Percentiles rank a stretch among this genome's conserved stretches.
These are phyloP conservation scores for Hestina assimilis DNA, from an alignment of 1,140 invertebrate species.

Conservation along the genomic window DNA sequence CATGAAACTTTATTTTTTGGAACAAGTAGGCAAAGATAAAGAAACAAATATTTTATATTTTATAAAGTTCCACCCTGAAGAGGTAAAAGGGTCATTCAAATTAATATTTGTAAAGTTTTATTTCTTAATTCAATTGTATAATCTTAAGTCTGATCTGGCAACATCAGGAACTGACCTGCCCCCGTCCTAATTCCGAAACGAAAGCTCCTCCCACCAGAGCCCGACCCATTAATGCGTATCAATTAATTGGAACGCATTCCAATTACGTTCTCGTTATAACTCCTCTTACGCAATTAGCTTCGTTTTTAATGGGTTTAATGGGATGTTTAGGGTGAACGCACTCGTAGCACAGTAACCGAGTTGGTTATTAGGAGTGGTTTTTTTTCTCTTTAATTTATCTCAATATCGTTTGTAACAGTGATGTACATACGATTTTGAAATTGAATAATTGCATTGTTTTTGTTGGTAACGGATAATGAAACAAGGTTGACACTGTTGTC, in stretches of 20 bases:
- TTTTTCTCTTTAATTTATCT: slow-evolving; percentile 1
- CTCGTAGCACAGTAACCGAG: slow-evolving; percentile 16
- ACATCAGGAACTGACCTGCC: slow-evolving; percentile 53
- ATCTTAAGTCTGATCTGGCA: too few species aligned
- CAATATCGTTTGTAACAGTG: background rate
- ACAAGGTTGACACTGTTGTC: too few species aligned
- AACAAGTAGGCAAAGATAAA: too few species aligned
- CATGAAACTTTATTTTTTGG: too few species aligned
- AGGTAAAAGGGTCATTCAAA: too few species aligned
- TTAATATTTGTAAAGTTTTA: too few species aligned
- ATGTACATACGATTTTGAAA: too few species aligned
- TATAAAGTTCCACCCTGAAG: too few species aligned
- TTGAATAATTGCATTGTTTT: too few species aligned
- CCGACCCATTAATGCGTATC: slow-evolving; percentile 29
- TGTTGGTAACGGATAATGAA: too few species aligned
- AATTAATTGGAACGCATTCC: slow-evolving; percentile 72
- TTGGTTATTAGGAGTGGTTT: slow-evolving; percentile 8
- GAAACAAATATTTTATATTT: too few species aligned
- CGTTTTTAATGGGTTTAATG: slow-evolving; percentile 18
- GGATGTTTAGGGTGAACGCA: slow-evolving; percentile 12
- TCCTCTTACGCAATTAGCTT: slow-evolving; percentile 67
- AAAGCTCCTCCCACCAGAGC: slow-evolving; percentile 26
- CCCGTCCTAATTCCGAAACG: slow-evolving; percentile 56
- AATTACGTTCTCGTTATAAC: slow-evolving; percentile 69
- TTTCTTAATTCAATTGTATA: too few species aligned